Percentiles rank a stretch among this genome's conserved stretches.
Conservation (phyloP, 30 jellyfish, hydroid and myxozoan genomes). For the Catostylus mosaicus region DNA sequence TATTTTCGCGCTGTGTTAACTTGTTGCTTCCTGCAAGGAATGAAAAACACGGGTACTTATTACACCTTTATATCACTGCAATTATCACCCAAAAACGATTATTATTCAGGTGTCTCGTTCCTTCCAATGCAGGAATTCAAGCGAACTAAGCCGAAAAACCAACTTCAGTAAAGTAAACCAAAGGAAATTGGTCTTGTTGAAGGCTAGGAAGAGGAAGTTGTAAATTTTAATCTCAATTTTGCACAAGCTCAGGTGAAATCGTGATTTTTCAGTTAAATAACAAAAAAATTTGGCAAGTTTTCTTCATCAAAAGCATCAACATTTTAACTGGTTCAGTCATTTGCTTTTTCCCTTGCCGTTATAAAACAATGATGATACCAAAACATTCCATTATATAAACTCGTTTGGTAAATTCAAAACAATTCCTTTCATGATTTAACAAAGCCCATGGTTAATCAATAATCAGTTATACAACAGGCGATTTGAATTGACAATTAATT, state of each 20-base stretch:
- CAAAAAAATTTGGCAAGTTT: no score
- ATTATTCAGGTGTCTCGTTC: neutral
- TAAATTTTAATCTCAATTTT: neutral
- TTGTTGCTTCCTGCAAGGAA: conserved; percentile 8
- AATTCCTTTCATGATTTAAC: neutral
- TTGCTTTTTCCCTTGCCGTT: neutral
- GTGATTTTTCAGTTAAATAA: neutral
- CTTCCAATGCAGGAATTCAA: neutral
- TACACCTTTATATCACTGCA: neutral
- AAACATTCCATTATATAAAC: neutral
- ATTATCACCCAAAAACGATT: conserved; percentile 1
- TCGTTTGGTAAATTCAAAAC: neutral
- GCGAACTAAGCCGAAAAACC: neutral
- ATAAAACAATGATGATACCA: neutral
- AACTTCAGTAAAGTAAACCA: neutral
- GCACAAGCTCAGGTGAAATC: neutral
- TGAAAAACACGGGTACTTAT: neutral
- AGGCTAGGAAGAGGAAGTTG: neutral
- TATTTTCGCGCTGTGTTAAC: neutral
- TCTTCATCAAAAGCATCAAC: no score
- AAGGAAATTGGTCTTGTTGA: neutral
- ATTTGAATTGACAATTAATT: no score
- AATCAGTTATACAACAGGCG: neutral
- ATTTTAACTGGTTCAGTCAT: neutral
- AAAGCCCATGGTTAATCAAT: neutral